Conservation (phyloP, 2,113 vertebrate genomes). For the Pithys albifrons region DNA sequence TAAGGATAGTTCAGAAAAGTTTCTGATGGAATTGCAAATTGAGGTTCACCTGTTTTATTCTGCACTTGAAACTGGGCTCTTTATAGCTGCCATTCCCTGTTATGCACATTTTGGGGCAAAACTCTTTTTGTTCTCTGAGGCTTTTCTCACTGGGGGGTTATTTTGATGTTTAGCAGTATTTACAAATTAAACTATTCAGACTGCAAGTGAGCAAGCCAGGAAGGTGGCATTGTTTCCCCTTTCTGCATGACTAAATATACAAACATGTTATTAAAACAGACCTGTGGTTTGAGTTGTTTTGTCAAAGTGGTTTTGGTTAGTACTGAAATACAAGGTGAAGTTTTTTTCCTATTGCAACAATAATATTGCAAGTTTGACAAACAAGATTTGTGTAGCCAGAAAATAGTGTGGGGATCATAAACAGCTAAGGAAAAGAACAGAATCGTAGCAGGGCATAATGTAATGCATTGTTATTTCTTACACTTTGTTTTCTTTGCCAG, state of each 20-base stretch:
- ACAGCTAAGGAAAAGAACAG: neutral
- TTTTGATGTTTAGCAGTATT: neutral
- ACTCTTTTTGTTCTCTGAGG: neutral
- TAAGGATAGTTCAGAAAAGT: neutral
- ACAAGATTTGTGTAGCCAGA: neutral
- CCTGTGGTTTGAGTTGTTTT: neutral
- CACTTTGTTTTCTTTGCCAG: neutral
- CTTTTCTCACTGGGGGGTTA: neutral
- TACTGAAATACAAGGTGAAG: neutral
- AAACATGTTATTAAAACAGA: neutral
- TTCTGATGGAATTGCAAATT: slow-evolving; percentile 8
- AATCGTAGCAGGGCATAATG: neutral
- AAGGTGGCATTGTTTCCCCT: neutral
- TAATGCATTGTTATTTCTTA: neutral
- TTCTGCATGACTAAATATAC: neutral
- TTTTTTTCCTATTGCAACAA: rapidly evolving
- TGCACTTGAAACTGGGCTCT: slow-evolving; percentile 27
- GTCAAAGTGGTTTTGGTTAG: neutral
- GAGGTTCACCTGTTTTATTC: slow-evolving; percentile 26
- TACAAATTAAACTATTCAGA: neutral
- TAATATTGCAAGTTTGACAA: neutral
- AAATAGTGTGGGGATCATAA: neutral
- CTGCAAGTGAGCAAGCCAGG: neutral
- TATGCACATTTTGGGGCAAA: neutral
- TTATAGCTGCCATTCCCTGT: neutral